Percentiles rank a stretch among this genome's conserved stretches.
Conservation (phyloP, 2,888 invertebrate species). For the Amphipoea oculea region DNA sequence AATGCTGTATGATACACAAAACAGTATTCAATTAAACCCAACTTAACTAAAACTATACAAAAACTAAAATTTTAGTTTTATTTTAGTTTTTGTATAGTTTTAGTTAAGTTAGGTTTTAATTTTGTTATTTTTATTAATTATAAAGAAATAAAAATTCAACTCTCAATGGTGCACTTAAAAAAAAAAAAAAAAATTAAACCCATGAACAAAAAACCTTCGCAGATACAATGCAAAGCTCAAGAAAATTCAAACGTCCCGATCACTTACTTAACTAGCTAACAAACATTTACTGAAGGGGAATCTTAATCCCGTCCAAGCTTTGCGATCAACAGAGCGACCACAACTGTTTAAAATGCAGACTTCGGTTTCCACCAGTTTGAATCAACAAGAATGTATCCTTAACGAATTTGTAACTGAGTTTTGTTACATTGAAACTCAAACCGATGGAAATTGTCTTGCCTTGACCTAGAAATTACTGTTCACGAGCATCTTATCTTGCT, state of each 20-base stretch:
- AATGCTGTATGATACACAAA: not conserved
- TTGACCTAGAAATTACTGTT: slow-evolving; percentile 25
- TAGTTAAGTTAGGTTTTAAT: too few species aligned
- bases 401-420: slow-evolving; percentile 56
- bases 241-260: slow-evolving; percentile 43
- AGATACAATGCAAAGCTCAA: slow-evolving; percentile 27
- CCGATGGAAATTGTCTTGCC: slow-evolving; percentile 27
- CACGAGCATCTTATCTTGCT: not conserved
- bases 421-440: slow-evolving; percentile 24
- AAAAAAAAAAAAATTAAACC: too few species aligned
- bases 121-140: too few species aligned
- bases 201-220: not conserved
- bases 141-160: too few species aligned
- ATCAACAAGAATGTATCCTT: slow-evolving; percentile 61
- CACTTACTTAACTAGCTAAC: slow-evolving; percentile 27
- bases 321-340: slow-evolving; percentile 48
- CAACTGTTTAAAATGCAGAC: slow-evolving; percentile 63
- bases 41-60: too few species aligned
- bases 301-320: slow-evolving; percentile 41
- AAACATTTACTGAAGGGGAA: slow-evolving; percentile 52
- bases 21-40: not conserved
- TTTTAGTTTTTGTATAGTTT: too few species aligned
- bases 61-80: too few species aligned
- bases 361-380: slow-evolving; percentile 39
- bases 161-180: too few species aligned